phyloP scores from a whole-genome alignment of 2,888 invertebrate genomes.

The Tipula confusa region DNA sequence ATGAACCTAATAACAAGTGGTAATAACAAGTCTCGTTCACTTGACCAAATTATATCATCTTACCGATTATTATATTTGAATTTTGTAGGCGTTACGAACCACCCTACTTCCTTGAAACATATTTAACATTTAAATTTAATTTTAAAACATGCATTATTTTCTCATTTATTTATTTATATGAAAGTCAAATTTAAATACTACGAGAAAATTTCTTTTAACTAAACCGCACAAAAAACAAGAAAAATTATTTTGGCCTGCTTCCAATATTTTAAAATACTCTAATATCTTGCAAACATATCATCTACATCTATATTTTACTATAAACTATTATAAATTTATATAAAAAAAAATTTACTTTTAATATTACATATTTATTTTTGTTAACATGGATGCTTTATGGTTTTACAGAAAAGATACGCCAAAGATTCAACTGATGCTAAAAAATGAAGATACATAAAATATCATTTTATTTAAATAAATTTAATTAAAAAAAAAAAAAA shows the following conservation, averaged over 20 bases:
- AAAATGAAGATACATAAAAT: slow-evolving; percentile 39
- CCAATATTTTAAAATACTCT: slow-evolving; percentile 8
- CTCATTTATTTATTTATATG: no score
- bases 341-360: background rate
- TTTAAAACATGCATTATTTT: no score
- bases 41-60: no score
- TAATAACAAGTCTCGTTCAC: no score
- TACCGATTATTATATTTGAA: no score
- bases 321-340: background rate
- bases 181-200: no score
- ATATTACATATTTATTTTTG: slow-evolving; percentile 3
- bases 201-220: no score
- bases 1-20: no score
- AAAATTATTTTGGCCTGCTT: background rate
- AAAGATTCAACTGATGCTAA: slow-evolving; percentile 43
- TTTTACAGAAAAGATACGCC: slow-evolving; percentile 53
- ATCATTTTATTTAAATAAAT: background rate
- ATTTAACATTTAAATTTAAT: no score
- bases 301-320: background rate
- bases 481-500: slow-evolving; percentile 16
- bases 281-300: slow-evolving; percentile 3
- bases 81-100: no score
- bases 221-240: no score
- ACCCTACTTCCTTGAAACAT: no score
- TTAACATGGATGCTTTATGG: slow-evolving; percentile 30